Evolutionary conservation across 2,888 invertebrate genomes (phyloP).

Genomic region (Monoplex corrugatus): DNA sequence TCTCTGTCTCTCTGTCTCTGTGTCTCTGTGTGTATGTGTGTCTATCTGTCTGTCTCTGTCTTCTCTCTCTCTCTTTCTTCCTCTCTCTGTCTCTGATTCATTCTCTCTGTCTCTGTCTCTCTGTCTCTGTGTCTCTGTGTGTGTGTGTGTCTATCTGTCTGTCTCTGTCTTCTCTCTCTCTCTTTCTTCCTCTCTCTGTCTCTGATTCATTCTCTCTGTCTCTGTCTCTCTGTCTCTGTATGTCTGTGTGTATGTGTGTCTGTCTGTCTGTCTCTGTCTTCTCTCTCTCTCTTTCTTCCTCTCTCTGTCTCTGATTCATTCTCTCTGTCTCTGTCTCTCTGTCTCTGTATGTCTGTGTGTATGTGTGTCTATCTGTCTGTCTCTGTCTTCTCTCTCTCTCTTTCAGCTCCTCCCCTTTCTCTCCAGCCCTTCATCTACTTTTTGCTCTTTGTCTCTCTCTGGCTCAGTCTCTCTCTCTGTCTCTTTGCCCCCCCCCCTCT

Average conservation of each 20-base stretch:
- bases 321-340: too few relatives aligned
- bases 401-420: background rate
- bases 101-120: background rate
- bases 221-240: background rate
- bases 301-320: background rate
- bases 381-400: background rate
- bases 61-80: background rate
- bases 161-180: background rate
- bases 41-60: too few relatives aligned
- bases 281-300: background rate
- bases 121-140: background rate
- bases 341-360: too few relatives aligned
- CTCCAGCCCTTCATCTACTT: background rate
- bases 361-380: too few relatives aligned
- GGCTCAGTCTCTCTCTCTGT: background rate
- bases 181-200: background rate
- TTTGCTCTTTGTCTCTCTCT: background rate
- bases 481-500: too few relatives aligned
- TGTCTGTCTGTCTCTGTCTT: background rate
- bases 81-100: background rate
- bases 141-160: too few relatives aligned
- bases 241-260: background rate
- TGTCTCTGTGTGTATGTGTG: too few relatives aligned
- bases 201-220: background rate
- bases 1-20: too few relatives aligned